Evolutionary conservation across 1,140 invertebrate genomes (phyloP).

Genomic region (Caerostris darwini): DNA sequence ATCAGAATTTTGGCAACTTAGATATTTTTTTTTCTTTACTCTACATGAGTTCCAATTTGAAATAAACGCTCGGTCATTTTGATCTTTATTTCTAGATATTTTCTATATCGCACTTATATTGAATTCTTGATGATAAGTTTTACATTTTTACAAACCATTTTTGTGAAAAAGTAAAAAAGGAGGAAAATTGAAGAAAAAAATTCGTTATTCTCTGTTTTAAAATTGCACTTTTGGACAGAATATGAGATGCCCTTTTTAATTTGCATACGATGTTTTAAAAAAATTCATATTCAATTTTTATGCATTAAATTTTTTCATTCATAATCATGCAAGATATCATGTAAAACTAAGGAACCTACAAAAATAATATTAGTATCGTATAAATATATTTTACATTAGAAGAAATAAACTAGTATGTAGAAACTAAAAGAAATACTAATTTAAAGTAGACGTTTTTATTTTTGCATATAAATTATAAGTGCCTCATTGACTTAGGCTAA

Average conservation of each 20-base stretch:
- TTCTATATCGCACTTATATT: background rate
- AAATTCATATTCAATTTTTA: too few relatives aligned
- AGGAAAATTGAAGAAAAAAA: background rate
- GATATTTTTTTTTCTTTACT: conserved; percentile 12
- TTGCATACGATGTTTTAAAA: too few relatives aligned
- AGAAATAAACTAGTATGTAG: too few relatives aligned
- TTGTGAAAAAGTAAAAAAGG: background rate
- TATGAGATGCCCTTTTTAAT: background rate
- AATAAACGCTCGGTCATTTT: conserved; percentile 37
- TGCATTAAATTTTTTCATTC: too few relatives aligned
- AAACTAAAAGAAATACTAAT: too few relatives aligned
- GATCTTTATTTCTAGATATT: conserved; percentile 10
- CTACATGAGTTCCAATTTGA: conserved; percentile 35
- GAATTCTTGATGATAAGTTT: conserved; percentile 18
- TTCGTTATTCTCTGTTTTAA: background rate
- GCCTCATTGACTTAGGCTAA: too few relatives aligned
- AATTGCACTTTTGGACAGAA: background rate
- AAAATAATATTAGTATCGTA: too few relatives aligned
- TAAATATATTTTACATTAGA: too few relatives aligned
- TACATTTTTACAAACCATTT: background rate
- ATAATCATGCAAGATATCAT: too few relatives aligned
- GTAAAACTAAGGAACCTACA: too few relatives aligned
- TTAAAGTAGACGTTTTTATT: too few relatives aligned
- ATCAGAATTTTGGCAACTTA: background rate
- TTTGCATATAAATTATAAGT: too few relatives aligned